Conservation (phyloP, 2,113 vertebrate genomes). For the Phrynosoma blainvillii region DNA sequence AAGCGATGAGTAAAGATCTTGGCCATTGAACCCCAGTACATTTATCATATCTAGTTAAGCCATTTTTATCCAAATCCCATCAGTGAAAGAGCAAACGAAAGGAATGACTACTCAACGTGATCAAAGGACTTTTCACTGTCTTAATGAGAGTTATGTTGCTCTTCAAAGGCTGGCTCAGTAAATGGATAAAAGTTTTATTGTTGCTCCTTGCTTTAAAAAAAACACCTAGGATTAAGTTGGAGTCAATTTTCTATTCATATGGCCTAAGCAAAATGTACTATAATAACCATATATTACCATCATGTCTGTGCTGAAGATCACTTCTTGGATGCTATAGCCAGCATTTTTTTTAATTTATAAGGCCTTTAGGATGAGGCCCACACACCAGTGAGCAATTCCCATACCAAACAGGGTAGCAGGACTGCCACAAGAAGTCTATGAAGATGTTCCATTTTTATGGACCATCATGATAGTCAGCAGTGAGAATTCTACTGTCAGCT, state of each 20-base stretch:
- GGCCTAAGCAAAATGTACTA: not conserved
- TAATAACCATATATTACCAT: not conserved
- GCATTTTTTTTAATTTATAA: not conserved
- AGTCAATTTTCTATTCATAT: not conserved
- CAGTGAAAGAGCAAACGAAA: constrained; percentile 13
- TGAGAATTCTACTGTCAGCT: too few species aligned
- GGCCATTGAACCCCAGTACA: constrained; percentile 14
- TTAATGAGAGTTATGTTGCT: constrained; percentile 18
- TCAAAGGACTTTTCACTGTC: constrained; percentile 40
- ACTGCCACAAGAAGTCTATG: too few species aligned
- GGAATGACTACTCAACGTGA: constrained; percentile 27
- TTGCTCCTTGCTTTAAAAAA: not conserved
- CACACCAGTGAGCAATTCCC: not conserved
- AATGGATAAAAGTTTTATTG: constrained; percentile 28
- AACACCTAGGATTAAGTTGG: not conserved
- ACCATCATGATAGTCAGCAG: too few species aligned
- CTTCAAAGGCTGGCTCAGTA: not conserved
- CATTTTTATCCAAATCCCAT: constrained; percentile 39
- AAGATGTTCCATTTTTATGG: too few species aligned
- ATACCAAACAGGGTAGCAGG: not conserved
- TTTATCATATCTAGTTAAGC: constrained; percentile 41
- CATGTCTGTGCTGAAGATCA: not conserved
- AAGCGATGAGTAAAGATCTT: constrained; percentile 22
- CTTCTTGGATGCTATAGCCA: not conserved
- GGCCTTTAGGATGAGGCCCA: not conserved